phyloP scores from a whole-genome alignment of 2,888 invertebrate genomes.

The Scrobipalpa atriplicella region DNA sequence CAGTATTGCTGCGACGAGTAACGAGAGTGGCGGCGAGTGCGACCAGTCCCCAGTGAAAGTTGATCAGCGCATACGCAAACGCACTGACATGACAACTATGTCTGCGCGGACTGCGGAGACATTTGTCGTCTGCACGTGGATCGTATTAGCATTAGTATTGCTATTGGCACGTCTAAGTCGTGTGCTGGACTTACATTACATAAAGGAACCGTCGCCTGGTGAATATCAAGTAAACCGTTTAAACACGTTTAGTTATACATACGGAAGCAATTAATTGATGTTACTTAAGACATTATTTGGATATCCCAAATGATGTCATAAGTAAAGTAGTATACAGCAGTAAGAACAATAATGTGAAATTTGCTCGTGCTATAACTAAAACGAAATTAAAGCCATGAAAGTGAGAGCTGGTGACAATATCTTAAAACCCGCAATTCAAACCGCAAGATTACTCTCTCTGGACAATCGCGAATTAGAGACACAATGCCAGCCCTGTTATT shows the following conservation, averaged over 20 bases:
- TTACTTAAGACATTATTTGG: constrained; percentile 9
- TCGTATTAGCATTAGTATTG: constrained; percentile 43
- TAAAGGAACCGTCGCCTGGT: neutral
- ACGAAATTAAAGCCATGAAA: constrained; percentile 24
- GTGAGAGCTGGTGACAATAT: constrained; percentile 34
- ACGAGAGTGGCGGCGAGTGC: constrained; percentile 32
- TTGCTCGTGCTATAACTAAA: neutral
- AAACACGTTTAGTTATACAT: neutral
- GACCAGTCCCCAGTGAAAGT: constrained; percentile 63
- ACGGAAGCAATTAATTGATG: neutral
- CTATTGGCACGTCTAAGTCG: constrained; percentile 18
- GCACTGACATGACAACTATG: too few species aligned
- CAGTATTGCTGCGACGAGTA: constrained; percentile 24
- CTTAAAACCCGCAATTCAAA: constrained; percentile 39
- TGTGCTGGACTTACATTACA: neutral
- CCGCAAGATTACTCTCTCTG: constrained; percentile 40
- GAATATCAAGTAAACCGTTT: neutral
- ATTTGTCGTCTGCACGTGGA: constrained; percentile 56
- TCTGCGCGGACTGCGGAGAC: constrained; percentile 52
- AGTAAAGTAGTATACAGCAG: neutral
- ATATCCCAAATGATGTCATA: constrained; percentile 2
- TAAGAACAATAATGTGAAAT: neutral
- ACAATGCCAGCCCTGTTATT: neutral
- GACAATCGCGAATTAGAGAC: constrained; percentile 25
- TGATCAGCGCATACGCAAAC: constrained; percentile 43